Conservation (phyloP, 2,888 invertebrate species). For the Leptodirus hochenwartii region DNA sequence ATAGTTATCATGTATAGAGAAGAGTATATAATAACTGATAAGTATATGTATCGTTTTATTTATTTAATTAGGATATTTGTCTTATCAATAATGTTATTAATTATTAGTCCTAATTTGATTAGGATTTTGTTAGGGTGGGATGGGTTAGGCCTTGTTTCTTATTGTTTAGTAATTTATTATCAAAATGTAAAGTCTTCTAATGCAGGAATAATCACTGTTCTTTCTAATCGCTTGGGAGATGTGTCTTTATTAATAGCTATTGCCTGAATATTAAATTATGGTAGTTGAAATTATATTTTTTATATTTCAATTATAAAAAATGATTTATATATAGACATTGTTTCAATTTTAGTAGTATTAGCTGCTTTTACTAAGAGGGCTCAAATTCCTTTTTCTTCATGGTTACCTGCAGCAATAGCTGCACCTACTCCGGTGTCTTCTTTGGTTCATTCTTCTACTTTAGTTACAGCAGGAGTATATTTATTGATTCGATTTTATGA, state of each 20-base stretch:
- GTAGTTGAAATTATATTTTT: constrained; percentile 21
- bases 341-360: constrained; percentile 29
- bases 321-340: constrained; percentile 28
- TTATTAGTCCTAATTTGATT: constrained; percentile 50
- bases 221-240: constrained; percentile 60
- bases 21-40: constrained; percentile 40
- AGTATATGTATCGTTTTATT: constrained; percentile 43
- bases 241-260: constrained; percentile 38
- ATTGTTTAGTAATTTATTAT: constrained; percentile 55
- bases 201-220: constrained; percentile 51
- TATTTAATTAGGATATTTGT: constrained; percentile 45
- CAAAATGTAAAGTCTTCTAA: constrained; percentile 48
- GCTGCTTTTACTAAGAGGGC: constrained; percentile 59
- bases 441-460: constrained; percentile 59
- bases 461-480: constrained; percentile 61
- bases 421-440: constrained; percentile 51
- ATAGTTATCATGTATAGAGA: constrained; percentile 44
- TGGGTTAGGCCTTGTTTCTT: constrained; percentile 53
- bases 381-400: constrained; percentile 64
- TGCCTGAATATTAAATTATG: constrained; percentile 21
- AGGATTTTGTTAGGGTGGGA: constrained; percentile 55
- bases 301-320: constrained; percentile 28
- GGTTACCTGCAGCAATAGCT: constrained; percentile 48
- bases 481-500: constrained; percentile 50
- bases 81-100: constrained; percentile 44